These are phyloP conservation scores for Carettochelys insculpta DNA, from an alignment of 2,113 vertebrate genomes.

Conservation along the genomic window DNA sequence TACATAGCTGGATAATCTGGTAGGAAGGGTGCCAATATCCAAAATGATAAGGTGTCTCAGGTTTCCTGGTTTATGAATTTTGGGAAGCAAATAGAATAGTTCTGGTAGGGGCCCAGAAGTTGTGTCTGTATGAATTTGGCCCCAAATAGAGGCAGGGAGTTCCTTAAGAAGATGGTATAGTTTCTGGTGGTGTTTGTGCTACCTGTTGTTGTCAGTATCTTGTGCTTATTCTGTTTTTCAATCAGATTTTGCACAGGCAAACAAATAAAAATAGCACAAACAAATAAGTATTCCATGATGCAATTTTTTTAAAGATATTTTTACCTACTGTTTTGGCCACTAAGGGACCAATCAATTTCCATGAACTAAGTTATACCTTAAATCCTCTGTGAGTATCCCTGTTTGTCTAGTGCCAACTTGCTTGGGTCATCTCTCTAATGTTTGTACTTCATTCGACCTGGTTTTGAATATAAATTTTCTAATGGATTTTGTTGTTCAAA, in stretches of 20 bases:
- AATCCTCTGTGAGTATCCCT: background rate
- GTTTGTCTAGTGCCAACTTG: background rate
- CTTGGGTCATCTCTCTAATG: background rate
- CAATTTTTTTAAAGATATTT: background rate
- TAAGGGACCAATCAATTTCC: background rate
- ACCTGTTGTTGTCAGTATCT: background rate
- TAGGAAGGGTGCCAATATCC: no score
- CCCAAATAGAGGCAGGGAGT: no score
- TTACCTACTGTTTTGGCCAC: background rate
- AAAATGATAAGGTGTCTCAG: no score
- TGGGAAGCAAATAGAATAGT: no score
- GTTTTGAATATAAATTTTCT: background rate
- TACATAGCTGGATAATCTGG: no score
- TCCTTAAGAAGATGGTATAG: no score
- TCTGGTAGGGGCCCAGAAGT: no score
- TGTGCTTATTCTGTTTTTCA: background rate
- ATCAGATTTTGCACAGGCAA: background rate
- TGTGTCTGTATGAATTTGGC: no score
- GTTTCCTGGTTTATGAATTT: no score
- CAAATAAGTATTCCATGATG: background rate
- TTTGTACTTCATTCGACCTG: background rate
- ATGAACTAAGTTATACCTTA: background rate
- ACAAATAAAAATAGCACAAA: background rate
- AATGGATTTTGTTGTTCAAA: background rate
- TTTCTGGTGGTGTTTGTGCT: background rate